These are phyloP conservation scores for Elegia similella DNA, from an alignment of 2,888 invertebrate species.

Conservation along the genomic window DNA sequence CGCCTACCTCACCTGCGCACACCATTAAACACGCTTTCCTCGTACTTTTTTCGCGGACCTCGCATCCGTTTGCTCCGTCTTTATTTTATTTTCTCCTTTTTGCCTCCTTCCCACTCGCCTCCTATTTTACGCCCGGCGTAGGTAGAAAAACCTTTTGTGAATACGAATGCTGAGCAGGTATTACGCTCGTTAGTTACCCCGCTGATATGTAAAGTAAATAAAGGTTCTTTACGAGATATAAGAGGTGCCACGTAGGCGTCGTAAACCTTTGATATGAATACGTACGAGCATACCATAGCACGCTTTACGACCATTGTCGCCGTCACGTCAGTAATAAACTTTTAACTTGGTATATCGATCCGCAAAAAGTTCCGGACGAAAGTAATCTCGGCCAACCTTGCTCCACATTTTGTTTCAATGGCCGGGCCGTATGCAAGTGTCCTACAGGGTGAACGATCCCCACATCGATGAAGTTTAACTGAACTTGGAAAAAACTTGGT, in stretches of 20 bases:
- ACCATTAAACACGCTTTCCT: conserved; percentile 77
- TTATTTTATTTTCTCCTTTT: conserved; percentile 81
- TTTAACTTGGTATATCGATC: conserved; percentile 76
- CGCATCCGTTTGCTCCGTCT: conserved; percentile 78
- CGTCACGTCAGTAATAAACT: conserved; percentile 65
- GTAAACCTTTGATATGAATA: conserved; percentile 33
- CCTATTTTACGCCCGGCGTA: conserved; percentile 79
- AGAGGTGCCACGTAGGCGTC: conserved; percentile 3
- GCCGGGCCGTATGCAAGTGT: conserved; percentile 76
- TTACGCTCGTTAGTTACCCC: conserved; percentile 75
- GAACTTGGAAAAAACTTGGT: conserved; percentile 79
- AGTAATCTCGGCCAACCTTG: conserved; percentile 79
- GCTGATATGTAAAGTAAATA: conserved; percentile 79
- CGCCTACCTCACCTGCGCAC: conserved; percentile 80
- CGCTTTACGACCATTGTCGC: conserved; percentile 57
- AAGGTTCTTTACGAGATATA: conserved; percentile 22
- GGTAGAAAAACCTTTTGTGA: conserved; percentile 80
- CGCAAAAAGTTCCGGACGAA: conserved; percentile 73
- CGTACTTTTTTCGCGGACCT: conserved; percentile 79
- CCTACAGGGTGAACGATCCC: conserved; percentile 78
- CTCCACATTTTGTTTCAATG: conserved; percentile 78
- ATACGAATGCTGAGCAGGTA: conserved; percentile 80
- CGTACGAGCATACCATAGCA: conserved; percentile 29
- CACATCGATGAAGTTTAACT: conserved; percentile 78
- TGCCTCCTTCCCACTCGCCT: conserved; percentile 78